These are phyloP conservation scores for Patagioenas fasciata DNA, from an alignment of 2,113 vertebrate species.

Conservation along the genomic window DNA sequence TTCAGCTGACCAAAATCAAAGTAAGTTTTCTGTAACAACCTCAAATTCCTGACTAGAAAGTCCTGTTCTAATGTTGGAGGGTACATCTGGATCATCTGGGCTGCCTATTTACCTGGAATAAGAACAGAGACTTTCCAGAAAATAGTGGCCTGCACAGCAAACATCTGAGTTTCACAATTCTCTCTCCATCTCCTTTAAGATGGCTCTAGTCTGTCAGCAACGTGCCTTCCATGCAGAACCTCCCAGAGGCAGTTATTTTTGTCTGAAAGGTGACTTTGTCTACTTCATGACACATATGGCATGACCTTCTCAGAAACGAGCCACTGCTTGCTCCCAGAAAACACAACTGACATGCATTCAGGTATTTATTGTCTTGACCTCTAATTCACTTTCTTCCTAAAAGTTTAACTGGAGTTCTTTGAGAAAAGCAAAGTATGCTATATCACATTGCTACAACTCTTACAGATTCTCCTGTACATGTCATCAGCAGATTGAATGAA, in stretches of 20 bases:
- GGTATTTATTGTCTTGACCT: background rate
- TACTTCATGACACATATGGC: rapidly evolving
- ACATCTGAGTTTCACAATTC: background rate
- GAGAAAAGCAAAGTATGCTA: background rate
- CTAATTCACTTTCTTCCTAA: background rate
- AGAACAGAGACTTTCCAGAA: background rate
- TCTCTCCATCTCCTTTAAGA: background rate
- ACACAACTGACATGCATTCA: background rate
- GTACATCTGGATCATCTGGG: background rate
- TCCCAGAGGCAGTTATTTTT: background rate
- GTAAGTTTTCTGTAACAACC: background rate
- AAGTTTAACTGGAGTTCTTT: background rate
- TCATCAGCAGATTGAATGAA: background rate
- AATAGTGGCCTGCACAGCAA: background rate
- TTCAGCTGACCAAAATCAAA: background rate
- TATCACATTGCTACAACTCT: background rate
- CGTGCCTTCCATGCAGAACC: background rate
- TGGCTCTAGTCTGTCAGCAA: background rate
- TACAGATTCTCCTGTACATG: background rate
- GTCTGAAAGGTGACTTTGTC: background rate
- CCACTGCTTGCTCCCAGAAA: background rate
- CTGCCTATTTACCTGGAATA: background rate
- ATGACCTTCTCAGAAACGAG: background rate
- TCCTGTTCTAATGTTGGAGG: background rate
- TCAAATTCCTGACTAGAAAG: background rate